Base-by-base conservation (phyloP, 2,797 vertebrate species). In the Sebastes hubbsi region DNA sequence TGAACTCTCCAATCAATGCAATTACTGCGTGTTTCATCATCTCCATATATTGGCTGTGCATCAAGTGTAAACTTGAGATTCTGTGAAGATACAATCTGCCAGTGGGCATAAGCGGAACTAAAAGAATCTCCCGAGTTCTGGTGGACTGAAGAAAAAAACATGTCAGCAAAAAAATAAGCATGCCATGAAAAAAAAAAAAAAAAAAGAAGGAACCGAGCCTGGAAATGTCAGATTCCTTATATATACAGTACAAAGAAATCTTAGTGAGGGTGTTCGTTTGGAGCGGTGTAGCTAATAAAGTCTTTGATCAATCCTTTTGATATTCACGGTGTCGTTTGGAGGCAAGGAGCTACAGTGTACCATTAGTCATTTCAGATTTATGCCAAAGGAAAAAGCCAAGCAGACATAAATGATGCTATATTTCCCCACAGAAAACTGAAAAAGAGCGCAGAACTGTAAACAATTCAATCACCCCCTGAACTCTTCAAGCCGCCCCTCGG, bases 381-480 rank as follows among this genome's bases (percentile, higher is more conserved):
- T 80, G 88, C 88, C 89, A 89, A 88, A 87, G 88, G 84, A 92
- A 88, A 88, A 87, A 90, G 83, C 77, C 69, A 64, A 74, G 80
- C 88, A 80, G 88, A 88, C 88, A 84, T 84, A 90, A 92, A 90
- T 82, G 84, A 89, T 82, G 81, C 78, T 80, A 77, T 80, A 86
- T 92, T 90, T 88, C 89, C 88, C 84, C 72, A 87, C 80, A 82
- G 87, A 87, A 86, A 80, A 88, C 73, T 65, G 73, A 90, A 91
- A 89, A 89, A 84, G 85, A 71, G 78, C 79, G 70, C 80, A 56
- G 82, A 73, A 88, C 85, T 86, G 92, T 92, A 93, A 94, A 93
- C 92, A 92, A 91, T 91, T 92, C 87, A 92, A 92, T 93, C 91
- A 88, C 89, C 87, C 85, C 75, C 83, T 86, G 90, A 93, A 92